phyloP scores from a whole-genome alignment of 2,888 invertebrate genomes.

The Brenthis ino region DNA sequence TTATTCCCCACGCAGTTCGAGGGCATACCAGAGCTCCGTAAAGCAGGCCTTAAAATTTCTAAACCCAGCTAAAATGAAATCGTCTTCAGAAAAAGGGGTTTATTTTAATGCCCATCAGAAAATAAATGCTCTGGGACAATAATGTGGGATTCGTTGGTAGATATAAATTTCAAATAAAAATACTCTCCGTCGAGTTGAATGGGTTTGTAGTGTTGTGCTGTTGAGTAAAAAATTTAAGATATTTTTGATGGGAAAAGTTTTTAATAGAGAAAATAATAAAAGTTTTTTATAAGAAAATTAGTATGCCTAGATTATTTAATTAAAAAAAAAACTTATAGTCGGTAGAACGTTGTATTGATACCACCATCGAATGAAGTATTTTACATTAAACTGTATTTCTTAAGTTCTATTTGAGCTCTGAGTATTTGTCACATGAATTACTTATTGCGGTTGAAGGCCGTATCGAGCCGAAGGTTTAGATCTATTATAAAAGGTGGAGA shows the following conservation, averaged over 20 bases:
- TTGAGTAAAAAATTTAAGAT: not conserved
- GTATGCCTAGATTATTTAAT: too few relatives aligned
- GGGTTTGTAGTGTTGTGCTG: conserved; percentile 49
- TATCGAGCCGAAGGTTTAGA: too few relatives aligned
- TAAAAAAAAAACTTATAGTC: too few relatives aligned
- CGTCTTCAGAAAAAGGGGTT: conserved; percentile 79
- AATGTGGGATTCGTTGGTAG: conserved; percentile 78
- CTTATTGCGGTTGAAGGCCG: too few relatives aligned
- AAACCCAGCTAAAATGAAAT: conserved; percentile 82
- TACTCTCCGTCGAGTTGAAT: conserved; percentile 57
- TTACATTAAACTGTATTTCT: too few relatives aligned
- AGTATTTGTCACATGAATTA: too few relatives aligned
- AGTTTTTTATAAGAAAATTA: too few relatives aligned
- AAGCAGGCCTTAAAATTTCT: conserved; percentile 76
- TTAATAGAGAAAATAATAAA: not conserved
- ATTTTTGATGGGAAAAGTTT: not conserved
- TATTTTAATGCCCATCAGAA: conserved; percentile 80
- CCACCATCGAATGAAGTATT: too few relatives aligned
- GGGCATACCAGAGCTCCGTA: conserved; percentile 62
- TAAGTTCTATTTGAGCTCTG: too few relatives aligned
- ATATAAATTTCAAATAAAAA: conserved; percentile 81
- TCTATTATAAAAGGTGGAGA: too few relatives aligned
- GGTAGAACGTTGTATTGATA: too few relatives aligned
- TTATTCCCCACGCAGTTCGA: conserved; percentile 65
- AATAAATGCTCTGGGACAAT: conserved; percentile 80